Evolutionary conservation across 2,888 invertebrate genomes (phyloP), one percentile per base, ranked within the genome.

Genomic region (Drosophila prolongata): DNA sequence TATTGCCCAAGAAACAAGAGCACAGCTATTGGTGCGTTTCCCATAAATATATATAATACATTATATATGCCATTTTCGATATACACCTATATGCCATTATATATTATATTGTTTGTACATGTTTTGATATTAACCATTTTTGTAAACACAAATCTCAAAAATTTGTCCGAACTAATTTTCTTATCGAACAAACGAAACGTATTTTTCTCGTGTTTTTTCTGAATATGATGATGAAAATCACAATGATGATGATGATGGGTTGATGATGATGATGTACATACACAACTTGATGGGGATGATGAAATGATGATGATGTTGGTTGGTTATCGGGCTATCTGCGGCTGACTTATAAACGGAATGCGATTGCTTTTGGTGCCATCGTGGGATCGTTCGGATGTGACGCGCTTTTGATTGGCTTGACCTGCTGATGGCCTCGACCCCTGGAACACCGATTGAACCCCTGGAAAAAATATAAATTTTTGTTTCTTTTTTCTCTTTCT

Each of bases 161-260:
- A 89, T 91, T 90, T 92, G 92, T 92, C 92, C 92, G 92, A 92
- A 92, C 92, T 92, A 92, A 92, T 92, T 92, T 92, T 92, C 92
- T 92, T 92, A 92, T 90, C 92, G 92, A 92, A 92, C 90, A 92
- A 92, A 91, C 92, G 92, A 92, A 91, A 92, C 92, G 92, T 92
- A 92, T 92, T 92, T 92, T 92, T 92, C 92, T 92, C 93, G 92
- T 92, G 92, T 92, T 92, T 92, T 92, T 91, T 91, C 92, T 91
- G 92, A 92, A 90, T 90, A 92, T 92, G 91, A 91, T 91, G 78
- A 91, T 89, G 80, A 91, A 82, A 80, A 92, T 90, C 87, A 90
- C 87, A 85, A 87, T 90, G 89, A 87, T 91, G 91, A 90, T 90
- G 86, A 79, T 79, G 79, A 70, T 70, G 76, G 55, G 81, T 80